Conservation (phyloP, 2,797 vertebrate genomes). For the Vespertilio murinus region DNA sequence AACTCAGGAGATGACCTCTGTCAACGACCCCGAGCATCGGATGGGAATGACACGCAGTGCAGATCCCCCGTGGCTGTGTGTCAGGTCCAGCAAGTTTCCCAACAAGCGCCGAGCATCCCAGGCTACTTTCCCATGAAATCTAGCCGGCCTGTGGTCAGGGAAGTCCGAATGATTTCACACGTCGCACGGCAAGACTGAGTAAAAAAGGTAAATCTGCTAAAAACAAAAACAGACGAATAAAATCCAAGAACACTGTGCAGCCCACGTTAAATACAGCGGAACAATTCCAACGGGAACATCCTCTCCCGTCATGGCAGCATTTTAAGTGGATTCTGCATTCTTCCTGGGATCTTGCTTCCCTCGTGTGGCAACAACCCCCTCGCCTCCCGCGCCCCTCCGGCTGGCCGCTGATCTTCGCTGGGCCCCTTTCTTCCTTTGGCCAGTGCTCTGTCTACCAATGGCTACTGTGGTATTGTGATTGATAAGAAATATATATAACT, state of each 20-base stretch:
- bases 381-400: background rate
- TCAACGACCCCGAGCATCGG: background rate
- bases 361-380: background rate
- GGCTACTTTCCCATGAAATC: background rate
- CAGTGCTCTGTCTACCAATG: background rate
- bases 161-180: background rate
- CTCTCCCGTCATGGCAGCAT: background rate
- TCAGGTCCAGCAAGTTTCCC: background rate
- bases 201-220: background rate
- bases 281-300: background rate
- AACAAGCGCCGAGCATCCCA: background rate
- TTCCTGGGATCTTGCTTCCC: background rate
- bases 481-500: too few relatives aligned
- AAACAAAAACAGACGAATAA: background rate
- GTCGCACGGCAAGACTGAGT: background rate
- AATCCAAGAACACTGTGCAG: background rate
- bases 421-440: background rate
- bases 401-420: background rate
- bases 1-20: background rate
- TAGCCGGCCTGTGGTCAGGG: background rate
- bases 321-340: background rate
- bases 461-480: background rate
- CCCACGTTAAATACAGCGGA: background rate
- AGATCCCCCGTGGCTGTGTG: background rate
- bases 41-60: background rate